Base-by-base conservation (phyloP, 2,888 invertebrate genomes). In the Gastracanthus pulcherrimus region DNA sequence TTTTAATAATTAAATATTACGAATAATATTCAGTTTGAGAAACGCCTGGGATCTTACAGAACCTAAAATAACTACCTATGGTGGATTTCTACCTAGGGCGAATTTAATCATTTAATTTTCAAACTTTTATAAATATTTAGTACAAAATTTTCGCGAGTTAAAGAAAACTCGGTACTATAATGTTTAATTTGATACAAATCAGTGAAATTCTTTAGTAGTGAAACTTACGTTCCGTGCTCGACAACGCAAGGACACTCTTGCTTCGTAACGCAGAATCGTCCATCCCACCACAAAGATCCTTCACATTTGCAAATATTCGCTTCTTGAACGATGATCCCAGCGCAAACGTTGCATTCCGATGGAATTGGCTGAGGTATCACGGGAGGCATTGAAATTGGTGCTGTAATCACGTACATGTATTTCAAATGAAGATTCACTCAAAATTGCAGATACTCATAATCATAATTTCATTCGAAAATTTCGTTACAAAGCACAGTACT, bases 231-330 rank as follows among this genome's bases (percentile, higher is more conserved):
- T 83, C 95, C 93, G 86, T 95, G 94, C 26, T 94, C 95, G 81
- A 95, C 93, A 60, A 95, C 92, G 89, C 98, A 98, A 0, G 97
- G 96, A 89, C 98, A 98, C 87, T 96, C 94, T 83, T 94, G 93
- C 78, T 94, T 92, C 0, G 94, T 88, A 6, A 96, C 95, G 90
- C 98, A 98, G 82, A 92, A 92, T 84, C 93, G 93, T 11, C 97
- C 97, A 92, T 97, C 94, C 94, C 95, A 97, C 92, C 94, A 95
- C 19, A 93, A 88, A 3, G 93, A 92, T 72, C 91, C 85, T 55
- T 91, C 88, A 87, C 95, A 94, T 69, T 92, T 92, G 86, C 96
- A 95, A 82, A 87, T 81, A 23, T 74, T 90, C 13, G 92, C 91
- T 1, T 91, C 85, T 67, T 91, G 84, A 55, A 70, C 69, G 16